Percentiles rank a stretch among this genome's conserved stretches.
These are phyloP conservation scores for Orussus abietinus DNA, from an alignment of 1,140 invertebrate genomes.

Conservation along the genomic window DNA sequence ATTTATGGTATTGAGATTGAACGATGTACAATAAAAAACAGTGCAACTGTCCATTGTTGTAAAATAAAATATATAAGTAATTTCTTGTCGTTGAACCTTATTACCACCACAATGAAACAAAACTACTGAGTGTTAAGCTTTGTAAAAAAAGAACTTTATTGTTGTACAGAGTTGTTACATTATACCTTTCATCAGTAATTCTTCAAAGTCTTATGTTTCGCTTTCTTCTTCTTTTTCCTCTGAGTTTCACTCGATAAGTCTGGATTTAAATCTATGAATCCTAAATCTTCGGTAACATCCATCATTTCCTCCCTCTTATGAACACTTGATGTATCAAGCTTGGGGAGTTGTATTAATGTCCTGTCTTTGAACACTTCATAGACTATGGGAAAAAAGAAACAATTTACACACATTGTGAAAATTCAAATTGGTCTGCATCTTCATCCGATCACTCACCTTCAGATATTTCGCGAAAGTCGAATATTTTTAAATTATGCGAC, in stretches of 20 bases:
- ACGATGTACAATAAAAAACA: background rate
- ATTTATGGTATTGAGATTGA: background rate
- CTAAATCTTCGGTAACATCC: conserved; percentile 33
- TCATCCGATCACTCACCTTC: conserved; percentile 55
- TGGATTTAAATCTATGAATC: conserved; percentile 21
- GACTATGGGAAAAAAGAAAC: conserved; percentile 21
- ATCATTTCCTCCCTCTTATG: conserved; percentile 26
- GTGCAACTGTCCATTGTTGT: background rate
- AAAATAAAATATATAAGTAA: background rate
- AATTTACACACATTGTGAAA: background rate
- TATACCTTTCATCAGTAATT: no score
- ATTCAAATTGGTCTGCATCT: background rate
- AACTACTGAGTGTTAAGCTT: no score
- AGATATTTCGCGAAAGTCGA: conserved; percentile 66
- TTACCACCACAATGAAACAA: background rate
- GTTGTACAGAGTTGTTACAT: no score
- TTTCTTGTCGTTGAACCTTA: no score
- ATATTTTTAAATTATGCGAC: conserved; percentile 71
- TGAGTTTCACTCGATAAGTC: conserved; percentile 8
- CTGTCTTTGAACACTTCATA: conserved; percentile 22
- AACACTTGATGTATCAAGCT: no score
- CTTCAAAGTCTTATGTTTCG: conserved; percentile 7
- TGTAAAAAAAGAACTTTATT: no score
- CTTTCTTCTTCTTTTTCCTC: conserved; percentile 21
- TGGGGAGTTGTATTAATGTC: no score